phyloP scores from a whole-genome alignment of 2,888 invertebrate genomes.

The Drosophila rellima region DNA sequence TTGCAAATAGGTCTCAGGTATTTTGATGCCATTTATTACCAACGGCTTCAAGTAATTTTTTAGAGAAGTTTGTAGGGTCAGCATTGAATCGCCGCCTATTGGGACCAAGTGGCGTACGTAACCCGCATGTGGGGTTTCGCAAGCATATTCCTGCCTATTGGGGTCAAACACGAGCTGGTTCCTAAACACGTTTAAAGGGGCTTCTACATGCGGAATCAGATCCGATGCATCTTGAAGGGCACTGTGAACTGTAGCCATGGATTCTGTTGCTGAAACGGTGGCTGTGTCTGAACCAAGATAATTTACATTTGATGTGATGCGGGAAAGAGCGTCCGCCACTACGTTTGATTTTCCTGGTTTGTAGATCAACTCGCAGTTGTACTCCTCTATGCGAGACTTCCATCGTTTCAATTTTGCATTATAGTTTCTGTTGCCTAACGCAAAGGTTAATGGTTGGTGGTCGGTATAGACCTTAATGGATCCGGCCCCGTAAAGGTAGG shows the following conservation, averaged over 20 bases:
- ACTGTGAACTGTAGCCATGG: neutral
- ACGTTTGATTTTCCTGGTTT: neutral
- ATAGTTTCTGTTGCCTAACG: neutral
- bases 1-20: neutral
- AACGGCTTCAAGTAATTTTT: neutral
- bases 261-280: neutral
- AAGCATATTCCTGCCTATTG: neutral
- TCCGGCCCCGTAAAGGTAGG: neutral
- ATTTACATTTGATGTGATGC: neutral
- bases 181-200: neutral
- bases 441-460: neutral
- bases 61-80: neutral
- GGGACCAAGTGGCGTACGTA: neutral
- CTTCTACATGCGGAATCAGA: neutral
- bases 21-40: slow-evolving; percentile 1
- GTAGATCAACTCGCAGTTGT: neutral
- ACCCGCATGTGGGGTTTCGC: neutral
- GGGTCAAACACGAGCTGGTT: neutral
- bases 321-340: neutral
- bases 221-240: neutral
- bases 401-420: neutral
- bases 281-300: neutral
- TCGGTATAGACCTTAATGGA: slow-evolving; percentile 1
- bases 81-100: neutral
- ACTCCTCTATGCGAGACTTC: neutral